Evolutionary conservation across 1,140 invertebrate genomes (phyloP).

Genomic region (Doryteuthis pealeii): DNA sequence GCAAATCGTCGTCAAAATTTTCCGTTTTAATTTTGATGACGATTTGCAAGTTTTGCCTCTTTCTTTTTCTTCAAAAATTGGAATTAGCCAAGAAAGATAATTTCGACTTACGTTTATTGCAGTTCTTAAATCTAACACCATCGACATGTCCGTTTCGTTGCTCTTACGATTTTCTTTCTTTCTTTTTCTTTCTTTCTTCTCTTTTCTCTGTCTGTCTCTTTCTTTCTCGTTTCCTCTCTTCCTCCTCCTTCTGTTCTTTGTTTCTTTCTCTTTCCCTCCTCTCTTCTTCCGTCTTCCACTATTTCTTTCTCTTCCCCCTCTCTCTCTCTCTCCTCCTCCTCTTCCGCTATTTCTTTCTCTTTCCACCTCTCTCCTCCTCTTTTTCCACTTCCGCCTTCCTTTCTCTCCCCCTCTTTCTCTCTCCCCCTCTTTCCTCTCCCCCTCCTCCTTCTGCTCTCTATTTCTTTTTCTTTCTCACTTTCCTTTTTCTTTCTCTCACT

Average conservation of each 20-base stretch:
- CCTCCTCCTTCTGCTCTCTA: background rate
- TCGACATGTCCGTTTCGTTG: constrained; percentile 8
- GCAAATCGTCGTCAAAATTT: no score
- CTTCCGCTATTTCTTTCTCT: constrained; percentile 13
- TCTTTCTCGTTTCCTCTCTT: constrained; percentile 19
- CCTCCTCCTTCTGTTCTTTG: background rate
- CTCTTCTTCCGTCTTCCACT: background rate
- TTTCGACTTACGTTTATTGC: no score
- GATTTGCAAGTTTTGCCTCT: no score
- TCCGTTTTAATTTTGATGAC: no score
- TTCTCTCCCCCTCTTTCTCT: background rate
- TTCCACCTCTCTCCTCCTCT: constrained; percentile 54
- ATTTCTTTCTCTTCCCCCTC: constrained; percentile 11
- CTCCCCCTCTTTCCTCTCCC: background rate
- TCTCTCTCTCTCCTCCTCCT: background rate
- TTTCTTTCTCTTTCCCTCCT: constrained; percentile 1
- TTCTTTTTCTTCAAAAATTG: no score
- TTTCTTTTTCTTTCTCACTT: background rate
- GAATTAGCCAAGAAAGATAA: no score
- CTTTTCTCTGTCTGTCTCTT: constrained; percentile 17
- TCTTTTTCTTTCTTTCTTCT: constrained; percentile 18
- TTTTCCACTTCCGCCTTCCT: background rate
- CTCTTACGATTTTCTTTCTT: constrained; percentile 14
- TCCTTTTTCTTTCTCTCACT: background rate
- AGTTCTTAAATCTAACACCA: constrained; percentile 11